Evolutionary conservation across 2,113 vertebrate genomes (phyloP).

Genomic region (Canis aureus): DNA sequence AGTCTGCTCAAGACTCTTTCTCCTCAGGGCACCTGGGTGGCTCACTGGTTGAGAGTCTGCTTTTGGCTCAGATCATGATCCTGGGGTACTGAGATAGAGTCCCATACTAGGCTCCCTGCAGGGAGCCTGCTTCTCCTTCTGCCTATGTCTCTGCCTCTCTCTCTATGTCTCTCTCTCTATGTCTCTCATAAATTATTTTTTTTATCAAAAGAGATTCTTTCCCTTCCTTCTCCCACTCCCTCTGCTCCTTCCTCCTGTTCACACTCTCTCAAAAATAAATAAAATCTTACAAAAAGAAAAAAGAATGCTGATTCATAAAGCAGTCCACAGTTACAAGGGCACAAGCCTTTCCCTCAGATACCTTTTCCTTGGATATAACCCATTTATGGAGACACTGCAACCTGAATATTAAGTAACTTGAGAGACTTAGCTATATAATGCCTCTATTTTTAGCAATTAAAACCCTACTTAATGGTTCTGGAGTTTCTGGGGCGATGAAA

Average conservation of each 20-base stretch:
- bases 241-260: background rate
- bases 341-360: background rate
- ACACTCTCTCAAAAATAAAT: background rate
- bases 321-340: accelerated
- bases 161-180: too few relatives aligned
- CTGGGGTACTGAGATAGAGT: too few relatives aligned
- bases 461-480: background rate
- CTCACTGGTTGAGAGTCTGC: too few relatives aligned
- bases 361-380: background rate
- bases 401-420: background rate
- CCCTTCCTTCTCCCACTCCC: background rate
- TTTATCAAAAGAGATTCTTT: background rate
- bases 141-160: too few relatives aligned
- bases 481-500: background rate
- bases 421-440: background rate
- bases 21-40: background rate
- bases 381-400: background rate
- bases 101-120: too few relatives aligned
- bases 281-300: background rate
- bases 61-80: too few relatives aligned
- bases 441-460: background rate
- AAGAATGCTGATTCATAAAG: background rate
- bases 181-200: too few relatives aligned
- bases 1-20: background rate
- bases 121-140: too few relatives aligned